phyloP scores from a whole-genome alignment of 2,113 vertebrate genomes.

The Rattus norvegicus region DNA sequence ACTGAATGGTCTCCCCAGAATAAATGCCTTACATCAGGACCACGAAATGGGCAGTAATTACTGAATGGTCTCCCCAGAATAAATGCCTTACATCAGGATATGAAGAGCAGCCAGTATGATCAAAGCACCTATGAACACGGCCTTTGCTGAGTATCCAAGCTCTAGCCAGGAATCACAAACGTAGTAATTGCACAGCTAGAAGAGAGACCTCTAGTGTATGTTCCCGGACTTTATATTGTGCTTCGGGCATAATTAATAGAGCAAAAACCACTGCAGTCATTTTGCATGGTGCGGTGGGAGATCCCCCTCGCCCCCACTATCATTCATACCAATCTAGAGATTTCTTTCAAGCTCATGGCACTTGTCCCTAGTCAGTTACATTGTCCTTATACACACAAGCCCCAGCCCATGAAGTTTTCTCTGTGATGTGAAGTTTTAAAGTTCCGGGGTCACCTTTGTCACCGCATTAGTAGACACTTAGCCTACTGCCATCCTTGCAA shows the following conservation, averaged over 20 bases:
- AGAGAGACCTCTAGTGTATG: conserved; percentile 90
- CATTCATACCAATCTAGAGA: conserved; percentile 60
- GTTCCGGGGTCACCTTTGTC: conserved; percentile 66
- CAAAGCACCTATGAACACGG: neutral
- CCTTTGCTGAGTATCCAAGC: neutral
- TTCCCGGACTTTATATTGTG: conserved; percentile 73
- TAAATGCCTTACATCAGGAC: conserved; percentile 2
- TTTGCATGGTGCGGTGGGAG: conserved; percentile 76
- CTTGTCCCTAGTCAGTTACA: conserved; percentile 32
- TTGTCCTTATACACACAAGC: conserved; percentile 29
- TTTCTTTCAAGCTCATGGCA: conserved; percentile 49
- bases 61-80: neutral
- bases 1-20: neutral
- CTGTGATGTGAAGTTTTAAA: conserved; percentile 68
- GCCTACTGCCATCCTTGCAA: conserved; percentile 32
- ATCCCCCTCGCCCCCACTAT: conserved; percentile 72
- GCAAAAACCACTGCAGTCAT: conserved; percentile 84
- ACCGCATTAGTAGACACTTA: conserved; percentile 64
- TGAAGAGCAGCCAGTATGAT: neutral
- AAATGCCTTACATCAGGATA: conserved; percentile 4
- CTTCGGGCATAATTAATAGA: conserved; percentile 84
- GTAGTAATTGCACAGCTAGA: conserved; percentile 75
- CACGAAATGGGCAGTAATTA: neutral
- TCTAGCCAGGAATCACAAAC: conserved; percentile 69
- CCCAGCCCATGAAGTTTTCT: conserved; percentile 61